Percentiles rank a stretch among this genome's conserved stretches.
Conservation (phyloP, 1,140 invertebrate species). For the Coelopa frigida region DNA sequence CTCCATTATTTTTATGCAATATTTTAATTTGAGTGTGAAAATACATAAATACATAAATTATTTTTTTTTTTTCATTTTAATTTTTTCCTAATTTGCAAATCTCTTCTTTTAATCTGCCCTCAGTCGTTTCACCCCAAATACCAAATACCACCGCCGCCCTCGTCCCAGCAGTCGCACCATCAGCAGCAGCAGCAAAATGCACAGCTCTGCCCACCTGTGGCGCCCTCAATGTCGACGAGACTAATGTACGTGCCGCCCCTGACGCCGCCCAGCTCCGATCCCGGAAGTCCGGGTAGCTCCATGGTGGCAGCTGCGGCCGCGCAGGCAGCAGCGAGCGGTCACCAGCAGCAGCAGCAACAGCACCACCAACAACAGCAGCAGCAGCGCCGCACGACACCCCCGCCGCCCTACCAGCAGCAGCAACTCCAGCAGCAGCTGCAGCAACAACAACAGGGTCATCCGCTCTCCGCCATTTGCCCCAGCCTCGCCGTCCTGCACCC, state of each 20-base stretch:
- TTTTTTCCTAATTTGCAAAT: slow-evolving; percentile 1
- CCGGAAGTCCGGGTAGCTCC: slow-evolving; percentile 62
- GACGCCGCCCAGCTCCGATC: slow-evolving; percentile 75
- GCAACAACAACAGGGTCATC: slow-evolving; percentile 28
- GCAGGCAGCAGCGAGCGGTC: slow-evolving; percentile 32
- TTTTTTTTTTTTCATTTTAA: slow-evolving; percentile 2
- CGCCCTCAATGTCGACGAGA: slow-evolving; percentile 35
- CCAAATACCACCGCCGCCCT: slow-evolving; percentile 46
- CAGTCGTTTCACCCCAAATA: slow-evolving; percentile 43
- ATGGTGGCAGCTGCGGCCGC: slow-evolving; percentile 44
- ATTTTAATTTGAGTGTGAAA: background rate
- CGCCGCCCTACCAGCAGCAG: slow-evolving; percentile 43
- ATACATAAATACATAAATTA: slow-evolving; percentile 3
- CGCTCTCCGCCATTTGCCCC: slow-evolving; percentile 24
- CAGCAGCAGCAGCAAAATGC: slow-evolving; percentile 30
- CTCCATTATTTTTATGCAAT: background rate
- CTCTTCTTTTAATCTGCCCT: slow-evolving; percentile 3
- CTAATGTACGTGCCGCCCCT: slow-evolving; percentile 69
- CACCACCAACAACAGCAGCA: slow-evolving; percentile 25
- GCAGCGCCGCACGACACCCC: slow-evolving; percentile 44
- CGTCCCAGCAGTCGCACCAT: slow-evolving; percentile 23
- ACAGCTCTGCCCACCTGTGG: slow-evolving; percentile 37
- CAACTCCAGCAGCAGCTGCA: slow-evolving; percentile 25
- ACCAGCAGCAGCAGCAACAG: slow-evolving; percentile 33
- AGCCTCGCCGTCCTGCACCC: slow-evolving; percentile 22